Evolutionary conservation across 2,888 invertebrate species (phyloP).

Genomic region (Ophion ventricosus): DNA sequence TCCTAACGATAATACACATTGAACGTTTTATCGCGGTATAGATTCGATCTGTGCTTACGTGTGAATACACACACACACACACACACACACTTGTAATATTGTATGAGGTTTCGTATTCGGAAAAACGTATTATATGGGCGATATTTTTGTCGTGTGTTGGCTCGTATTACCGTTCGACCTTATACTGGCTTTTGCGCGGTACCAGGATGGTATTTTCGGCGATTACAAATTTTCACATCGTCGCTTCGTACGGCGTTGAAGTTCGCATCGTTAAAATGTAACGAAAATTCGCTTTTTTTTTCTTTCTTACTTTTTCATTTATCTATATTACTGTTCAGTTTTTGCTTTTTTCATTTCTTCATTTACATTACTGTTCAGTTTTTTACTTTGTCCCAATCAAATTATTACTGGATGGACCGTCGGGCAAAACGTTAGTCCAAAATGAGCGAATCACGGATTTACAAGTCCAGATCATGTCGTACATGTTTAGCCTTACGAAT

Average conservation of each 20-base stretch:
- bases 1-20: slow-evolving; percentile 17
- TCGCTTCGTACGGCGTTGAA: background rate
- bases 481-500: no score
- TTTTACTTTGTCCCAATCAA: no score
- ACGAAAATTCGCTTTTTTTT: background rate
- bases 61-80: background rate
- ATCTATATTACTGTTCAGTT: no score
- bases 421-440: no score
- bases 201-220: slow-evolving; percentile 44
- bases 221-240: slow-evolving; percentile 25
- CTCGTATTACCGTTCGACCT: slow-evolving; percentile 18
- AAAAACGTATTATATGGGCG: background rate
- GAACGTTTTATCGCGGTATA: background rate
- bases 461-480: no score
- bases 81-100: background rate
- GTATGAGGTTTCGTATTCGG: slow-evolving; percentile 1
- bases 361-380: no score
- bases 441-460: no score
- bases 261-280: no score
- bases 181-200: slow-evolving; percentile 15
- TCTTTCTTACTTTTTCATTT: background rate
- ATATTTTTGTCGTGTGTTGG: slow-evolving; percentile 23
- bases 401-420: no score
- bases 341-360: no score
- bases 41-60: background rate